Conservation (phyloP, 1,140 invertebrate genomes). For the Caenorhabditis briggsae region DNA sequence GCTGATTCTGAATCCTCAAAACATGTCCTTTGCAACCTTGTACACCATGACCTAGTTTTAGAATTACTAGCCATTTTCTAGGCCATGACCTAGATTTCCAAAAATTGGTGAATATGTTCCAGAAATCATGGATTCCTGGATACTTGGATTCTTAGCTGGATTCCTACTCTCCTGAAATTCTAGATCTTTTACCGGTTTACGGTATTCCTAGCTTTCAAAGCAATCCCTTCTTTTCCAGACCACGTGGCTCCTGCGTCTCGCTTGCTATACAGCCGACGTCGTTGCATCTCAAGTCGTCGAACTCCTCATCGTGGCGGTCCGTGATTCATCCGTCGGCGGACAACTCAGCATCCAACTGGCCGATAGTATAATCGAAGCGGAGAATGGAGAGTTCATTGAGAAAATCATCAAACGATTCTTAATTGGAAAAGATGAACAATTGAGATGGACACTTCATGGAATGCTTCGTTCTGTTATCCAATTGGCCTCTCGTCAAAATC, state of each 20-base stretch:
- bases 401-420: conserved; percentile 91
- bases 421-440: conserved; percentile 86
- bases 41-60: no score
- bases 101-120: no score
- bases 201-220: no score
- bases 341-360: conserved; percentile 44
- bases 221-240: conserved; percentile 5
- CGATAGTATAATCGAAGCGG: conserved; percentile 9
- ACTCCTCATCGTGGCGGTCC: conserved; percentile 37
- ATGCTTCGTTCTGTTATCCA: conserved; percentile 72
- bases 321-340: conserved; percentile 16
- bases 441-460: conserved; percentile 90
- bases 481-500: conserved; percentile 61
- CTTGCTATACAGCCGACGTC: conserved; percentile 26
- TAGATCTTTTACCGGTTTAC: no score
- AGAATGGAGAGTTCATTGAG: conserved; percentile 82
- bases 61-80: no score
- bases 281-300: conserved; percentile 47
- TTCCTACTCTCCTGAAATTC: no score
- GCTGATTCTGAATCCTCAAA: no score
- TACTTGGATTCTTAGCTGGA: no score
- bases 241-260: conserved; percentile 32
- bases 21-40: no score
- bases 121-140: no score
- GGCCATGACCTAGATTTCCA: no score